phyloP scores from a whole-genome alignment of 2,888 invertebrate genomes.

The Nyleta sp. region DNA sequence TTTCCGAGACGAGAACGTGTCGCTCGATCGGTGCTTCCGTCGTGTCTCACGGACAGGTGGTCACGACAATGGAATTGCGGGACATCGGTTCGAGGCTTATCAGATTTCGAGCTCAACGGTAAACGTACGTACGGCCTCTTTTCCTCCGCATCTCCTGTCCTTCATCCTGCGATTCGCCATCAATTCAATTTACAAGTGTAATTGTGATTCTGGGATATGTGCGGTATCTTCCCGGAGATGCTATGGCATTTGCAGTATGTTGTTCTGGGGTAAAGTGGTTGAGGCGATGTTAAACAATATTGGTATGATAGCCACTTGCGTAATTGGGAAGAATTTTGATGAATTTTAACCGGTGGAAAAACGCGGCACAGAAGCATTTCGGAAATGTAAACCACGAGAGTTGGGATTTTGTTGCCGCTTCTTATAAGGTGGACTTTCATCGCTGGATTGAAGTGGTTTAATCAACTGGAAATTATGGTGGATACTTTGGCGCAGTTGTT shows the following conservation, averaged over 20 bases:
- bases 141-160: slow-evolving; percentile 45
- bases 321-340: no score
- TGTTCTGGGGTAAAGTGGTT: not conserved
- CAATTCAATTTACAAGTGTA: slow-evolving; percentile 61
- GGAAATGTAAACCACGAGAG: no score
- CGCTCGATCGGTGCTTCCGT: slow-evolving; percentile 62
- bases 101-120: slow-evolving; percentile 65
- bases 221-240: slow-evolving; percentile 32
- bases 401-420: no score
- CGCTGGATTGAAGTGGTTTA: no score
- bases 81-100: slow-evolving; percentile 62
- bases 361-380: no score
- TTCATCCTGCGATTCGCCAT: slow-evolving; percentile 54
- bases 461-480: no score
- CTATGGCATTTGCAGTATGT: slow-evolving; percentile 22
- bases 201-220: slow-evolving; percentile 45
- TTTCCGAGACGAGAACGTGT: slow-evolving; percentile 61
- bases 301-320: not conserved
- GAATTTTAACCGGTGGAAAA: no score
- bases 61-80: slow-evolving; percentile 67
- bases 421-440: no score
- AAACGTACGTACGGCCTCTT: slow-evolving; percentile 56
- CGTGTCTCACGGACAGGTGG: slow-evolving; percentile 65
- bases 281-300: no score
- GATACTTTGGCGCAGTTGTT: no score